Evolutionary conservation across 2,113 vertebrate species (phyloP), one percentile per base, ranked within the genome.

Genomic region (Pachycephala philippinensis): DNA sequence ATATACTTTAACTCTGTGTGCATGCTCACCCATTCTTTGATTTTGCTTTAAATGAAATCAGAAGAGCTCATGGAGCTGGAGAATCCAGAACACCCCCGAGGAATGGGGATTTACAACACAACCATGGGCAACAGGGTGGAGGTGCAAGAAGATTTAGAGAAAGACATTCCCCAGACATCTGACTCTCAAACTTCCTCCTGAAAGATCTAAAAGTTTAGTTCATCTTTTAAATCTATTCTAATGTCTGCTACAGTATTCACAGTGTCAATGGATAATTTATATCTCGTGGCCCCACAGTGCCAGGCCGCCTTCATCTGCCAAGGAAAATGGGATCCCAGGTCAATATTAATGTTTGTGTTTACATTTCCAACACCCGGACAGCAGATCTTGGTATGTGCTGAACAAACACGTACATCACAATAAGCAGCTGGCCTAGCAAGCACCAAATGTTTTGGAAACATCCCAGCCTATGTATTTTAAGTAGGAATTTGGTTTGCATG

Each of bases 41-140:
- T 61, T 84, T 63, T 87, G 12, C 15, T 86, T 81, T 44, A 39
- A 86, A 45, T 19, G 28, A 84, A 72, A 77, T 31, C 18, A 69
- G 63, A 87, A 82, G 56, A 85, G 35, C 39, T 68, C 26, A 5
- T 18, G 28, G 57, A 24, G 24, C 5, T 75, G 35, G 26, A 78
- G 45, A 24, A 7, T 19, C 76, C 42, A 66, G 26, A 74, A 63
- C 9, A 7, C 3, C 13, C 42, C 52, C 14, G 30, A 74, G 27
- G 13, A 77, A 6, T 4, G 9, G 31, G 26, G 9, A 1, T 52
- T 80, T 52, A 49, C 12, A 44, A 8, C 5, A 37, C 45, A 89
- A 26, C 4, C 0, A 0, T 5, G 27, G 60, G 16, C 66, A 92
- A 52, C 10, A 33, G 30, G 11, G 9, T 30, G 12, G 17, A 77